Base-by-base conservation (phyloP, 2,888 invertebrate species). In the Phymatocera aterrima region DNA sequence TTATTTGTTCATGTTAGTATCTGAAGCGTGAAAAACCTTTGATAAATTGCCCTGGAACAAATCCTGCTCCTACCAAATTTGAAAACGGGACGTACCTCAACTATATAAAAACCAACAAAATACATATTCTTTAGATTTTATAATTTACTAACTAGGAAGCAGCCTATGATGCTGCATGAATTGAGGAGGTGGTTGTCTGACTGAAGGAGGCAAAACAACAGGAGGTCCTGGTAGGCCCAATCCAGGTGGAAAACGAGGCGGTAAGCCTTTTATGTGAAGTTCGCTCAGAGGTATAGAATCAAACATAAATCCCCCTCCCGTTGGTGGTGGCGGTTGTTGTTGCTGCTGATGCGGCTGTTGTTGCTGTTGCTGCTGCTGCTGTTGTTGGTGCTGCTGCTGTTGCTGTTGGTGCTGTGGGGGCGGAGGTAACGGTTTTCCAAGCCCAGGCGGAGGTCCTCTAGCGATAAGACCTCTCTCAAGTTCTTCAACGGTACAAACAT, bases 401-500 rank as follows among this genome's bases (percentile, higher is more conserved):
- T 90, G 89, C 84, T 91, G 91, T 82, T 85, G 87, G 83, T 88
- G 84, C 80, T n/a, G n/a, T n/a, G n/a, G n/a, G n/a, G 86, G 86
- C 75, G 87, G 86, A 40, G 83, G 78, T 31, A 85, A 84, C 82
- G 84, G 87, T 51, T 46, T 82, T 77, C 78, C 81, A 78, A 88
- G 81, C 85, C 91, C 83, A 40, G 86, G 85, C 37, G 86, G 86
- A 18, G 91, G 91, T 78, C 91, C 90, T 65, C 91, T 91, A 82
- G 93, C 93, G 0, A 94, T 92, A 77, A 95, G 90, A 83, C 94
- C 94, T 57, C 94, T 92, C 87, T 96, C 95, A 85, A 96, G 83
- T 87, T 96, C 95, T 85, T 95, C 95, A 8, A 95, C 94, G 0
- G 95, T 95, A 87, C 94, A 93, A 57, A 94, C 94, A 91, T 94